A percentile compares a stretch with the other conserved stretches of the same genome.
These are phyloP conservation scores for Cyprinella venusta DNA, from an alignment of 2,797 vertebrate species.

Conservation along the genomic window DNA sequence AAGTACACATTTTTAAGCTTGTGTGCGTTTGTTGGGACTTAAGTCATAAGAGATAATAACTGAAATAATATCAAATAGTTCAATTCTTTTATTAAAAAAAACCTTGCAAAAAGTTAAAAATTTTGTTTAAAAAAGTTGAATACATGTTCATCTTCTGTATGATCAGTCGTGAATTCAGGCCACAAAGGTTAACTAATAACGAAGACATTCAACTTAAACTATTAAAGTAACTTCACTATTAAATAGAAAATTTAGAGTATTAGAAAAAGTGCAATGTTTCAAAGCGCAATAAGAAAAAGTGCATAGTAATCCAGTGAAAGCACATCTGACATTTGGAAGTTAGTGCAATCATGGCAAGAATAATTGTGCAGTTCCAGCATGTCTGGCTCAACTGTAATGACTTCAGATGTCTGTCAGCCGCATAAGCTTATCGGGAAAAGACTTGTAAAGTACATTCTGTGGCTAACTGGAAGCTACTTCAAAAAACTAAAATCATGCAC, in stretches of 20 bases:
- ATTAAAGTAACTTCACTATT: neutral
- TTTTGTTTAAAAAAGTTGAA: neutral
- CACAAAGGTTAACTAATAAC: neutral
- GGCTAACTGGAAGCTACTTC: neutral
- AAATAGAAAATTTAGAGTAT: neutral
- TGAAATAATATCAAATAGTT: neutral
- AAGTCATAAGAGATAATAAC: neutral
- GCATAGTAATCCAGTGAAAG: neutral
- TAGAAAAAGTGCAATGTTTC: neutral
- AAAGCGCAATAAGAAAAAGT: neutral
- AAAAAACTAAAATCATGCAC: neutral
- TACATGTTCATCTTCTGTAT: neutral
- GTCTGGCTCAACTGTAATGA: neutral
- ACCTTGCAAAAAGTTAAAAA: too few species aligned
- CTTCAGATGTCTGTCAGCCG: neutral
- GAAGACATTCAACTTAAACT: neutral
- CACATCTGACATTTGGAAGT: neutral
- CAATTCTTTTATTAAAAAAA: neutral
- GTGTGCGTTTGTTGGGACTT: neutral
- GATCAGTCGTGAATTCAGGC: neutral
- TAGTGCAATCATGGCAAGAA: neutral
- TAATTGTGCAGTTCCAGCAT: neutral
- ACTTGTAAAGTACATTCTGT: neutral
- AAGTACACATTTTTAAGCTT: neutral
- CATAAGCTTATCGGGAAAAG: neutral